Evolutionary conservation across 2,888 invertebrate genomes (phyloP).

Genomic region (Tineola bisselliella): DNA sequence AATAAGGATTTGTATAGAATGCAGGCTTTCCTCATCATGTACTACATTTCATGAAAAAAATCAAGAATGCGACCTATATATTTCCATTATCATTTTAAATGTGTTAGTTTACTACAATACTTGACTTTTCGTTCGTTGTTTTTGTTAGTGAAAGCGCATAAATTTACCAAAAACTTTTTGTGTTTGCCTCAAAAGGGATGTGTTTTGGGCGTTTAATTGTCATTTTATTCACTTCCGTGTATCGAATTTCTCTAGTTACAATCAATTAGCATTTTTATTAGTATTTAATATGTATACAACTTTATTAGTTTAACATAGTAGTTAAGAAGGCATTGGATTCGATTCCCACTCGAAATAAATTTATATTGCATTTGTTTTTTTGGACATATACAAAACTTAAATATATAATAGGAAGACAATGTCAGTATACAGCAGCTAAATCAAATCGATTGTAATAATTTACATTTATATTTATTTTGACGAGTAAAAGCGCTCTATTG

Average conservation of each 20-base stretch:
- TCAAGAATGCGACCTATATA: not conserved
- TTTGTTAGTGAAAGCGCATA: not conserved
- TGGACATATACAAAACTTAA: too few species aligned
- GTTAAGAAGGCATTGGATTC: too few species aligned
- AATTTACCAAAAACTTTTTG: not conserved
- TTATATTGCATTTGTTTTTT: too few species aligned
- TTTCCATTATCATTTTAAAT: not conserved
- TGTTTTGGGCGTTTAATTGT: not conserved
- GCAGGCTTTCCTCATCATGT: not conserved
- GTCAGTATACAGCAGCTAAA: too few species aligned
- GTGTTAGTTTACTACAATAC: not conserved
- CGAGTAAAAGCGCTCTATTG: too few species aligned
- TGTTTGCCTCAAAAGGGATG: not conserved
- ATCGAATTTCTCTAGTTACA: not conserved
- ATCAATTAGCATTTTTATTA: too few species aligned
- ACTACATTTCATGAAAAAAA: not conserved
- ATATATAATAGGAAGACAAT: too few species aligned
- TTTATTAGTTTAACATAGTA: too few species aligned
- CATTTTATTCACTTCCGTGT: not conserved
- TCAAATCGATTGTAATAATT: too few species aligned
- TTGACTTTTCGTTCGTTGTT: not conserved
- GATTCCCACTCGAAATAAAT: too few species aligned
- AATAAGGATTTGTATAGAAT: not conserved
- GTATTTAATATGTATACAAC: too few species aligned
- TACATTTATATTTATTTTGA: too few species aligned